Evolutionary conservation across 2,113 vertebrate species (phyloP), one percentile per base, ranked within the genome.

Genomic region (Balaeniceps rex): DNA sequence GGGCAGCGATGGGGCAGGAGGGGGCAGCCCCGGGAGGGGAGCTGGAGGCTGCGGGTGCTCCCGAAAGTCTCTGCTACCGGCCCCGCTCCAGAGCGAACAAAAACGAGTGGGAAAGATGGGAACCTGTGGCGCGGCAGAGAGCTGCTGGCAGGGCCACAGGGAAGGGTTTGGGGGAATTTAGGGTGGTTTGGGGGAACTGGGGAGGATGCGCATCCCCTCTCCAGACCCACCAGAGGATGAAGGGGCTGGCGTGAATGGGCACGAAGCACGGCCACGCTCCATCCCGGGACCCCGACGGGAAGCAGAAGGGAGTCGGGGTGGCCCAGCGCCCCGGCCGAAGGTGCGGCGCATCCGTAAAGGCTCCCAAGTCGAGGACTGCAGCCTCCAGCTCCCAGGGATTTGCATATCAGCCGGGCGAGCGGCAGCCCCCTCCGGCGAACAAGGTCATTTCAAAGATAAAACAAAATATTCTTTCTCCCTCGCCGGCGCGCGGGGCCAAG

Each of bases 361-460:
- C 86, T 95, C 96, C 93, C 87, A 87, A 55, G 68, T 91, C 64
- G 83, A 97, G 98, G 98, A 98, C 98, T 98, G 97, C 96, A 98
- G 93, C 98, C 98, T 98, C 97, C 96, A 97, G 97, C 90, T 98
- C 97, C 98, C 88, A 65, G 47, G 49, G 94, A 98, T 98, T 98
- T 98, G 98, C 98, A 97, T 98, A 95, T 98, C 98, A 97, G 98
- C 98, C 89, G 91, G 98, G 97, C 47, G 92, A 99, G 97, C 95
- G 95, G 98, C 93, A 97, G 98, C 98, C 98, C 98, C 98, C 98
- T 98, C 96, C 97, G 96, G 98, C 83, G 70, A 98, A 97, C 98
- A 98, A 99, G 98, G 98, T 98, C 98, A 98, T 97, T 98, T 61
- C 97, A 94, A 98, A 99, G 98, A 99, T 97, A 97, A 97, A 98